Evolutionary conservation across 2,797 vertebrate genomes (phyloP).

Genomic region (Peromyscus attwateri): DNA sequence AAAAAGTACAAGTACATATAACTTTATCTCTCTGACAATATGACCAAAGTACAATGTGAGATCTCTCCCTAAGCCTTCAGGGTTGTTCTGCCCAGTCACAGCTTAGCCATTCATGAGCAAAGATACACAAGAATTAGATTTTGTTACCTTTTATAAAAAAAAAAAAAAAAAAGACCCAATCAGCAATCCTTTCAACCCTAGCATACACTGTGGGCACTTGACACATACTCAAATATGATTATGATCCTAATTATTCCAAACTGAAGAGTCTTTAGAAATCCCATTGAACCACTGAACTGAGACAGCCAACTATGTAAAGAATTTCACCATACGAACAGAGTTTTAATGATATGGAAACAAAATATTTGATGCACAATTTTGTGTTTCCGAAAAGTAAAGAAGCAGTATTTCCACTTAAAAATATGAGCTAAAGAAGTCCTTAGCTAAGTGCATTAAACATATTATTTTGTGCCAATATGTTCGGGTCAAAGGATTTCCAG

Average conservation of each 20-base stretch:
- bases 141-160: neutral
- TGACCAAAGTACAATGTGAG: neutral
- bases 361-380: neutral
- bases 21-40: neutral
- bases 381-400: constrained; percentile 52
- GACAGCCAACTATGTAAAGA: constrained; percentile 29
- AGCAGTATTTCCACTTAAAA: constrained; percentile 44
- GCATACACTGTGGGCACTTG: neutral
- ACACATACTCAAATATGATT: constrained; percentile 45
- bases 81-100: neutral
- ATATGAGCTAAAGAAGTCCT: constrained; percentile 30
- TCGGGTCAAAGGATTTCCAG: constrained; percentile 37
- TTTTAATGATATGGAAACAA: constrained; percentile 18
- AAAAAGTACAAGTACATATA: neutral
- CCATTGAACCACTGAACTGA: constrained; percentile 10
- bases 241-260: constrained; percentile 44
- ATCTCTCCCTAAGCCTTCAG: neutral
- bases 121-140: constrained; percentile 25
- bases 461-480: constrained; percentile 38
- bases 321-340: neutral
- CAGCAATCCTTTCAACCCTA: constrained; percentile 8
- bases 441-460: constrained; percentile 20
- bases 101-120: neutral
- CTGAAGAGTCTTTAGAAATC: constrained; percentile 54
- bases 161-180: neutral